These are phyloP conservation scores for Cepaea nemoralis DNA, from an alignment of 1,140 invertebrate species.

Conservation along the genomic window DNA sequence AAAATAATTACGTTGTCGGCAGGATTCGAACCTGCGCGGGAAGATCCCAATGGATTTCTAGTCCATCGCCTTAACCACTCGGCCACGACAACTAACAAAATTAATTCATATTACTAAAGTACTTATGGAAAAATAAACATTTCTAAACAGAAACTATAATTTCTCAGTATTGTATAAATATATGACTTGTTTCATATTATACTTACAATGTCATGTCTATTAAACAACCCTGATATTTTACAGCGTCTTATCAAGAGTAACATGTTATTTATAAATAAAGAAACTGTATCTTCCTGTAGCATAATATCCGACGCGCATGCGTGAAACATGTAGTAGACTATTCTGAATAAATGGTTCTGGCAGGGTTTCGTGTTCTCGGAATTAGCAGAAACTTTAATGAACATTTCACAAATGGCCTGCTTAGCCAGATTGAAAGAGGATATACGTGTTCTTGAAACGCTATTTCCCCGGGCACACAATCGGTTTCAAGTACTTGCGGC, in stretches of 20 bases:
- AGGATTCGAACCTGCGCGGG: constrained; percentile 37
- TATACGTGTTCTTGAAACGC: constrained; percentile 94
- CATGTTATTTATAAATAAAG: not conserved
- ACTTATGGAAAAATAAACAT: not conserved
- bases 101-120: not conserved
- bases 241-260: no score
- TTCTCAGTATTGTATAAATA: not conserved
- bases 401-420: constrained; percentile 85
- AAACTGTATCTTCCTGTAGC: not conserved
- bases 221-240: not conserved
- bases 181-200: not conserved
- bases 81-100: constrained; percentile 21
- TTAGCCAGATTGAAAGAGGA: constrained; percentile 96
- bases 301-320: no score
- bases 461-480: constrained; percentile 95
- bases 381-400: not conserved
- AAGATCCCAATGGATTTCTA: constrained; percentile 36
- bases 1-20: constrained; percentile 24
- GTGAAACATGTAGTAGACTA: not conserved
- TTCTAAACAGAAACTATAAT: not conserved
- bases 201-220: not conserved
- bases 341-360: constrained; percentile 41
- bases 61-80: constrained; percentile 37
- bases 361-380: not conserved
- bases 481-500: constrained; percentile 89